Evolutionary conservation across 2,797 vertebrate species (phyloP).

Genomic region (Rhinichthys osculus): DNA sequence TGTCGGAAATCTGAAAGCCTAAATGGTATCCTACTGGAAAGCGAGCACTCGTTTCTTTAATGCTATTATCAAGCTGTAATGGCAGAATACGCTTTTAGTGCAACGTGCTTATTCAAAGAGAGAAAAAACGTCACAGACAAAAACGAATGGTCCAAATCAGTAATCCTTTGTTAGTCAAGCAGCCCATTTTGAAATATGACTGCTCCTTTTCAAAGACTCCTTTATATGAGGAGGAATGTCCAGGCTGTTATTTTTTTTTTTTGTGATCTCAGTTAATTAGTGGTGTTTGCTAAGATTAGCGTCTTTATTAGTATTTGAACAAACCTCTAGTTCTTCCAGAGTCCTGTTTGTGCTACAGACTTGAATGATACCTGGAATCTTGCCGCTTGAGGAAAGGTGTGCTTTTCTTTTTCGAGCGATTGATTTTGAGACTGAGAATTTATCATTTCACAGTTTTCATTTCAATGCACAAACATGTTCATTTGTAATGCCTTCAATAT

Average conservation of each 20-base stretch:
- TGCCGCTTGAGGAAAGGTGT: not conserved
- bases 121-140: slow-evolving; percentile 24
- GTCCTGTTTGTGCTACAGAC: not conserved
- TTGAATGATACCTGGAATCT: not conserved
- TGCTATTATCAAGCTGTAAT: slow-evolving; percentile 26
- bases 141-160: slow-evolving; percentile 19
- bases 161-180: slow-evolving; percentile 34
- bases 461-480: not conserved
- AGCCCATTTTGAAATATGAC: slow-evolving; percentile 3
- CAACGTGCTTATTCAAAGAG: slow-evolving; percentile 14
- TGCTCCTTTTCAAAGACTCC: slow-evolving; percentile 1
- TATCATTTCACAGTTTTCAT: not conserved
- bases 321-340: not conserved
- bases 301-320: not conserved
- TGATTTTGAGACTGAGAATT: not conserved
- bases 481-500: not conserved
- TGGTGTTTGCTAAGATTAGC: not conserved
- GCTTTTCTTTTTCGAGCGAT: not conserved
- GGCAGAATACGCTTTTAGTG: slow-evolving; percentile 36
- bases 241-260: not conserved
- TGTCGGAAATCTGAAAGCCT: slow-evolving; percentile 21
- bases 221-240: not conserved
- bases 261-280: slow-evolving; percentile 5
- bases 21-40: slow-evolving; percentile 13
- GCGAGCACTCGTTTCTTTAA: not conserved